These are phyloP conservation scores for Patella ulyssiponensis DNA, from an alignment of 2,888 invertebrate species.

Conservation along the genomic window DNA sequence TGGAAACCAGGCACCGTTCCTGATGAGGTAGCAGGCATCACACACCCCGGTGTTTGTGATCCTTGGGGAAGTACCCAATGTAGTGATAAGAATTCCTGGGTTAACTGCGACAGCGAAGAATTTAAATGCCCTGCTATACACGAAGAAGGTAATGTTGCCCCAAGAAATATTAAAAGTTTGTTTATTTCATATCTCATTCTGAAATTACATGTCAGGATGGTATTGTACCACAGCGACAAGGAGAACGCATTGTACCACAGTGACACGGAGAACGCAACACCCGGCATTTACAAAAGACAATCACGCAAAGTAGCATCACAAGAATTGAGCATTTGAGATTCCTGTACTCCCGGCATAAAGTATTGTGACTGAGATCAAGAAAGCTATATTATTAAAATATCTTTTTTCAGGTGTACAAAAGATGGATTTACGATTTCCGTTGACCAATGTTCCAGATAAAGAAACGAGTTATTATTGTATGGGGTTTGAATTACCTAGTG, in stretches of 20 bases:
- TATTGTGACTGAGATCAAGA: no score
- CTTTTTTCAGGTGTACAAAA: slow-evolving; percentile 35
- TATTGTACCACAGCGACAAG: no score
- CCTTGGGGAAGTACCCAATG: slow-evolving; percentile 22
- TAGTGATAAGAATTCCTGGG: slow-evolving; percentile 1
- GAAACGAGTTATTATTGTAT: slow-evolving; percentile 52
- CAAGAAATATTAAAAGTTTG: no score
- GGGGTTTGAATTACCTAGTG: slow-evolving; percentile 36
- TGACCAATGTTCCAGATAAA: slow-evolving; percentile 40
- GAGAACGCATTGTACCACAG: no score
- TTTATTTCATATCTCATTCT: no score
- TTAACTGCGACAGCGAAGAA: slow-evolving; percentile 14
- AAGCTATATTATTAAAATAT: background rate
- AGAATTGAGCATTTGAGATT: no score
- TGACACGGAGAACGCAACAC: no score
- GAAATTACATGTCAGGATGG: no score
- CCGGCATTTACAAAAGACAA: no score
- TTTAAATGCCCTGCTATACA: slow-evolving; percentile 28
- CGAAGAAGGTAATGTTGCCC: slow-evolving; percentile 21
- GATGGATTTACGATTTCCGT: slow-evolving; percentile 33
- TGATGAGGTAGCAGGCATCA: background rate
- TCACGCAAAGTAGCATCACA: no score
- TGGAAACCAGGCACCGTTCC: background rate
- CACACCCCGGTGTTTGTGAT: slow-evolving; percentile 28
- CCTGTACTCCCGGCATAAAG: no score